These are phyloP conservation scores for Pangasianodon hypophthalmus DNA, from an alignment of 2,113 vertebrate species.

Conservation along the genomic window DNA sequence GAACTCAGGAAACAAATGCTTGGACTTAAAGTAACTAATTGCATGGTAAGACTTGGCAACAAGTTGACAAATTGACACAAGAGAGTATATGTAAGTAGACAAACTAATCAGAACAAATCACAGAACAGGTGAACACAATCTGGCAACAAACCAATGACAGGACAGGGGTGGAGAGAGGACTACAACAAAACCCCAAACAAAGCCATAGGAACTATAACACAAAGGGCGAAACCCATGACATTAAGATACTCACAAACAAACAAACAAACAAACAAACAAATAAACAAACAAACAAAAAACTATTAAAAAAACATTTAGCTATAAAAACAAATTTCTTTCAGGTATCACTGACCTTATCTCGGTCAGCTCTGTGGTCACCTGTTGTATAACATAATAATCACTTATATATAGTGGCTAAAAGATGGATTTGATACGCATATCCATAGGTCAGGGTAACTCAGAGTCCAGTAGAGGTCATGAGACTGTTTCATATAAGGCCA, in stretches of 20 bases:
- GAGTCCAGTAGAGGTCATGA: conserved; percentile 9
- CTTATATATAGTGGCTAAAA: not conserved
- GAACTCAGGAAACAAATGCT: not conserved
- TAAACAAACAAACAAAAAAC: not conserved
- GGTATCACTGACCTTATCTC: no score
- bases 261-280: not conserved
- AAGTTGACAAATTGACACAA: not conserved
- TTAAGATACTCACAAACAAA: not conserved
- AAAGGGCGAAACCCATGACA: not conserved
- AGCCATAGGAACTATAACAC: not conserved
- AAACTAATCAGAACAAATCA: not conserved
- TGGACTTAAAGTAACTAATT: not conserved
- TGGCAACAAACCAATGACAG: not conserved
- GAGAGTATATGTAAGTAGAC: not conserved
- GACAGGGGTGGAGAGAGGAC: not conserved
- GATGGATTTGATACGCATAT: not conserved
- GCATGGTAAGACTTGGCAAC: not conserved
- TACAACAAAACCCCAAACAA: not conserved
- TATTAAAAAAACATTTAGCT: not conserved
- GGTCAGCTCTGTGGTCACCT: not conserved
- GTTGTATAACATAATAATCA: not conserved
- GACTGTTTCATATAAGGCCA: conserved; percentile 1
- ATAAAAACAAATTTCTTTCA: no score
- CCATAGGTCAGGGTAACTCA: not conserved
- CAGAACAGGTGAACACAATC: not conserved